These are phyloP conservation scores for Brachionus koreanus DNA, from an alignment of 1,140 invertebrate genomes.

Conservation along the genomic window DNA sequence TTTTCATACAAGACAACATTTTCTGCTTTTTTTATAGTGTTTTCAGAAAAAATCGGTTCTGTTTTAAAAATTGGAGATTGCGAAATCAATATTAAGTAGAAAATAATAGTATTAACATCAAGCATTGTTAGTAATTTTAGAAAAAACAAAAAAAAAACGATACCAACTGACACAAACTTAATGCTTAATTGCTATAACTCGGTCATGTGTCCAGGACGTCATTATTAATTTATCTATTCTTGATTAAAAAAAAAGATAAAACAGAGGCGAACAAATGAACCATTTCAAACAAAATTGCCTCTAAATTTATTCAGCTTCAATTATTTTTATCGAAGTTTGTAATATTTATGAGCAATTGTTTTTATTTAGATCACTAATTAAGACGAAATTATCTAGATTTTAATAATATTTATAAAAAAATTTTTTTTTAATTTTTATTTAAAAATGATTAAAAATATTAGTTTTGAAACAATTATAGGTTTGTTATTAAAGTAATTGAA, in stretches of 20 bases:
- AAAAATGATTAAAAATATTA: no score
- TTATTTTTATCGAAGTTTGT: background rate
- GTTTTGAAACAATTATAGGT: no score
- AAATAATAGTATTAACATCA: background rate
- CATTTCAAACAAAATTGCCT: background rate
- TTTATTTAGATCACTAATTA: background rate
- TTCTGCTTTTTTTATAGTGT: slow-evolving; percentile 7
- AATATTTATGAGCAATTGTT: background rate
- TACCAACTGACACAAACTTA: background rate
- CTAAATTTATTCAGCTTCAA: background rate
- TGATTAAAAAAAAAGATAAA: slow-evolving; percentile 2
- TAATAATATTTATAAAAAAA: background rate
- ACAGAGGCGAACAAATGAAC: background rate
- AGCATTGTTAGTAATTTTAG: background rate
- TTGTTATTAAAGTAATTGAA: no score
- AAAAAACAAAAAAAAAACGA: background rate
- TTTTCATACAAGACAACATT: slow-evolving; percentile 28
- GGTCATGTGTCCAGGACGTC: background rate
- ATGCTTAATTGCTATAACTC: background rate
- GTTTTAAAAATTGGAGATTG: background rate
- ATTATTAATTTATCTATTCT: slow-evolving; percentile 22
- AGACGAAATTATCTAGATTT: background rate
- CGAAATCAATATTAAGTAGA: background rate
- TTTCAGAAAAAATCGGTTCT: background rate
- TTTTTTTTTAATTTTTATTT: background rate